These are phyloP conservation scores for Geophilus truncorum DNA, from an alignment of 2,888 invertebrate genomes.

Conservation along the genomic window DNA sequence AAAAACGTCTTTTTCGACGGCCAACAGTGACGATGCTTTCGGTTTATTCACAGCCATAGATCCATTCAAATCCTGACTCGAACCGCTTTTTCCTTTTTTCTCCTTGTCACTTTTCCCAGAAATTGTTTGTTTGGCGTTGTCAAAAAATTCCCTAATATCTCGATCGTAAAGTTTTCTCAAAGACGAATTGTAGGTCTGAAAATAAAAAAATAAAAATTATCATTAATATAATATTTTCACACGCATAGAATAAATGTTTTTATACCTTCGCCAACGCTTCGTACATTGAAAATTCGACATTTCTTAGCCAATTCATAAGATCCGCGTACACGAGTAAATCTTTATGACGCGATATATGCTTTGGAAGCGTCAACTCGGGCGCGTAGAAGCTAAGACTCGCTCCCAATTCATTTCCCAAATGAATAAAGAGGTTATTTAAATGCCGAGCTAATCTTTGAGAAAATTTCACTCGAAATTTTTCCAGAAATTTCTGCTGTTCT, in stretches of 20 bases:
- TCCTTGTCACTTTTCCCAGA: constrained; percentile 23
- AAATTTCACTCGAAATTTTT: constrained; percentile 71
- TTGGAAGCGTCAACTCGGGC: constrained; percentile 61
- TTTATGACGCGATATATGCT: constrained; percentile 72
- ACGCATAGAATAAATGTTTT: neutral
- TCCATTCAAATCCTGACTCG: constrained; percentile 37
- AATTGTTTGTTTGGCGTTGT: constrained; percentile 59
- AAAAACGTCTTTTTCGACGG: constrained; percentile 62
- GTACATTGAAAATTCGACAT: constrained; percentile 77
- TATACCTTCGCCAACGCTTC: constrained; percentile 63
- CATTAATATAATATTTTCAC: neutral
- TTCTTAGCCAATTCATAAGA: constrained; percentile 86
- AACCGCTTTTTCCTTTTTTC: constrained; percentile 33
- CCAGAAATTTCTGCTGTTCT: constrained; percentile 72
- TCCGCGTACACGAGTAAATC: constrained; percentile 82
- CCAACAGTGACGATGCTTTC: constrained; percentile 47
- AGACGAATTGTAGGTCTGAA: constrained; percentile 65
- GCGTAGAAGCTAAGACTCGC: constrained; percentile 55
- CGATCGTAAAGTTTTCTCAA: constrained; percentile 84
- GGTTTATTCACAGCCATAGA: constrained; percentile 37
- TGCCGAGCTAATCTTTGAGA: constrained; percentile 79
- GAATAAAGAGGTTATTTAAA: constrained; percentile 89
- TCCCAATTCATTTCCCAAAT: constrained; percentile 69
- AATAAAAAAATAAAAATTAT: no score
- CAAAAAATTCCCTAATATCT: constrained; percentile 72